Evolutionary conservation across 2,797 vertebrate genomes (phyloP).

Genomic region (Hypotaenidia philippensis): DNA sequence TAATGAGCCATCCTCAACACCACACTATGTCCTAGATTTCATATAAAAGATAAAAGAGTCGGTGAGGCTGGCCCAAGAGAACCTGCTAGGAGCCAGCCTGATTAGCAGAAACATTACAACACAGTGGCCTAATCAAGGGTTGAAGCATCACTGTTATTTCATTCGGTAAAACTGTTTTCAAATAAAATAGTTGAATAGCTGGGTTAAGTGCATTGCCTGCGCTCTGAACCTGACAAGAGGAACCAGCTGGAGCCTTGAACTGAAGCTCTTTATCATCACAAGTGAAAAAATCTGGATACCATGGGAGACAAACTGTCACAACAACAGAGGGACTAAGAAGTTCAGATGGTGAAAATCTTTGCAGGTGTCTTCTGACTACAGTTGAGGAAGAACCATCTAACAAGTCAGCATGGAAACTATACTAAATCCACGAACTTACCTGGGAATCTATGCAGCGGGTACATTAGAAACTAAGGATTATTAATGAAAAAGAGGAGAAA

Average conservation of each 20-base stretch:
- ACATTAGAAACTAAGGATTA: neutral
- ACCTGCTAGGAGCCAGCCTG: slow-evolving; percentile 1
- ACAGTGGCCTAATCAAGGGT: neutral
- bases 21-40: neutral
- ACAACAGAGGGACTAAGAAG: slow-evolving; percentile 9
- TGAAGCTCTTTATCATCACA: slow-evolving; percentile 29
- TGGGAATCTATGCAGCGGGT: neutral
- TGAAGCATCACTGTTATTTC: slow-evolving; percentile 14
- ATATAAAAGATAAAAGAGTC: slow-evolving; percentile 2
- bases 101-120: slow-evolving; percentile 8
- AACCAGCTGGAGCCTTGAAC: slow-evolving; percentile 26
- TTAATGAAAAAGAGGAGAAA: neutral
- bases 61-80: neutral
- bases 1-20: neutral
- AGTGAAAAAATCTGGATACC: slow-evolving; percentile 18
- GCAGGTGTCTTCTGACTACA: slow-evolving; percentile 26
- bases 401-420: neutral
- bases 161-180: slow-evolving; percentile 26
- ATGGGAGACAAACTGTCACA: slow-evolving; percentile 27
- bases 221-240: slow-evolving; percentile 2
- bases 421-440: neutral
- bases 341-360: slow-evolving; percentile 21
- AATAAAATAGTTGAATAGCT: neutral
- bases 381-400: neutral
- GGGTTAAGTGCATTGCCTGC: slow-evolving; percentile 8